These are phyloP conservation scores for Sebastes nivosus DNA, from an alignment of 2,797 vertebrate species.

Conservation along the genomic window DNA sequence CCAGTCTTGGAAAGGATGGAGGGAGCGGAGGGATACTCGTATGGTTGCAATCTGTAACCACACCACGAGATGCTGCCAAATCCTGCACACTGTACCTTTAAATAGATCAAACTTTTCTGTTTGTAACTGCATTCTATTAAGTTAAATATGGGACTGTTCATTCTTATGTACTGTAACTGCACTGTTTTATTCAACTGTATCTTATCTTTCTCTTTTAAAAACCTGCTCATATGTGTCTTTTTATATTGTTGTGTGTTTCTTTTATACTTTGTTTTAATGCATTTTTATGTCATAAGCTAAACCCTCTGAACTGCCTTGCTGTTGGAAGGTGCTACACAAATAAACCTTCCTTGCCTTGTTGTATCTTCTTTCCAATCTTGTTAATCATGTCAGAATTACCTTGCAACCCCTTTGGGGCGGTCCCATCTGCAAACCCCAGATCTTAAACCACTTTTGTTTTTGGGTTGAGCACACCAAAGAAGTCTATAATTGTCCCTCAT, in stretches of 20 bases:
- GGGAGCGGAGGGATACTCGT: no score
- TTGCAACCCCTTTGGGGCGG: neutral
- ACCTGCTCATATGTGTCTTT: neutral
- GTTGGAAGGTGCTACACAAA: neutral
- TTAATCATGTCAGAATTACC: constrained; percentile 13
- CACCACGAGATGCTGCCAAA: no score
- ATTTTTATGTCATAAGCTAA: neutral
- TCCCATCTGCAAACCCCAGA: neutral
- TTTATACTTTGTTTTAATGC: neutral
- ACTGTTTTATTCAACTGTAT: neutral
- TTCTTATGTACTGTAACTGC: neutral
- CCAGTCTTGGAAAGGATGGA: no score
- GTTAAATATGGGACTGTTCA: no score
- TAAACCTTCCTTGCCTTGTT: neutral
- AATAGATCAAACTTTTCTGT: no score
- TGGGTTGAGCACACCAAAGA: neutral
- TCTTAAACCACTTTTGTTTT: neutral
- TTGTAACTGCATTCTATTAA: no score
- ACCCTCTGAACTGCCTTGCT: neutral
- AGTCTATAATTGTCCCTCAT: neutral
- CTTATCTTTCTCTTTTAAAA: neutral
- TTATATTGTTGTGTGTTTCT: neutral
- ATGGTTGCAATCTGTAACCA: no score
- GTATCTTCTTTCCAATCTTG: neutral
- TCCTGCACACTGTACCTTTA: no score